Evolutionary conservation across 1,140 invertebrate species (phyloP).

Genomic region (Limonius californicus): DNA sequence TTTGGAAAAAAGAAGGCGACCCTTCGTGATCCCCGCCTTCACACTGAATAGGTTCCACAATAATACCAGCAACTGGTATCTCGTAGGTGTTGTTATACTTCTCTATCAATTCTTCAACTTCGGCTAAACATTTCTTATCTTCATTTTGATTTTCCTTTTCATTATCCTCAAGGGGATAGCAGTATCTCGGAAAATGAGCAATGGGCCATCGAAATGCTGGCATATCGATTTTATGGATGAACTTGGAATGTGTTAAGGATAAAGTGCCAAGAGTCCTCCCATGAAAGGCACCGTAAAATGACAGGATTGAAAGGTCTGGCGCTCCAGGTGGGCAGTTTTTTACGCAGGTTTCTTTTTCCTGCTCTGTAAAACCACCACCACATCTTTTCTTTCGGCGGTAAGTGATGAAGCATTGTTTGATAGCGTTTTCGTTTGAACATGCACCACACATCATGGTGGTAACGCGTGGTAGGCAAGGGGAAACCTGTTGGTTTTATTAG

Average conservation of each 20-base stretch:
- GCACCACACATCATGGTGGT: slow-evolving; percentile 98
- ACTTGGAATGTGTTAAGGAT: slow-evolving; percentile 90
- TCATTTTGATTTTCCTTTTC: slow-evolving; percentile 73
- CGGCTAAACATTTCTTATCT: slow-evolving; percentile 66
- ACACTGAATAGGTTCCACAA: slow-evolving; percentile 95
- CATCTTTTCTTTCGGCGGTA: slow-evolving; percentile 58
- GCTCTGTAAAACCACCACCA: slow-evolving; percentile 64
- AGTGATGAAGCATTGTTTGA: slow-evolving; percentile 81
- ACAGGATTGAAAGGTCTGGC: slow-evolving; percentile 80
- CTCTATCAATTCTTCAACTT: slow-evolving; percentile 74
- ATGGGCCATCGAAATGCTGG: slow-evolving; percentile 79
- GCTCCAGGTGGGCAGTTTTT: slow-evolving; percentile 81
- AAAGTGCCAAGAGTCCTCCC: slow-evolving; percentile 83
- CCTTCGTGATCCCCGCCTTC: slow-evolving; percentile 97
- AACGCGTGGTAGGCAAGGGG: slow-evolving; percentile 67
- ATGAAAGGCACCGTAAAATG: slow-evolving; percentile 85
- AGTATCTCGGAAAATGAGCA: slow-evolving; percentile 76
- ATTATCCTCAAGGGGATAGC: slow-evolving; percentile 88
- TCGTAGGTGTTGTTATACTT: slow-evolving; percentile 67
- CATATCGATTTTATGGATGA: slow-evolving; percentile 93
- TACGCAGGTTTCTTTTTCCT: slow-evolving; percentile 81
- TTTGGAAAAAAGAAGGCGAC: slow-evolving; percentile 83
- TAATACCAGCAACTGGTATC: slow-evolving; percentile 88
- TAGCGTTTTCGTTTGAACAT: slow-evolving; percentile 95
- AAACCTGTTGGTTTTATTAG: slow-evolving; percentile 2